Evolutionary conservation across 2,888 invertebrate species (phyloP).

Genomic region (Phortica okadai): DNA sequence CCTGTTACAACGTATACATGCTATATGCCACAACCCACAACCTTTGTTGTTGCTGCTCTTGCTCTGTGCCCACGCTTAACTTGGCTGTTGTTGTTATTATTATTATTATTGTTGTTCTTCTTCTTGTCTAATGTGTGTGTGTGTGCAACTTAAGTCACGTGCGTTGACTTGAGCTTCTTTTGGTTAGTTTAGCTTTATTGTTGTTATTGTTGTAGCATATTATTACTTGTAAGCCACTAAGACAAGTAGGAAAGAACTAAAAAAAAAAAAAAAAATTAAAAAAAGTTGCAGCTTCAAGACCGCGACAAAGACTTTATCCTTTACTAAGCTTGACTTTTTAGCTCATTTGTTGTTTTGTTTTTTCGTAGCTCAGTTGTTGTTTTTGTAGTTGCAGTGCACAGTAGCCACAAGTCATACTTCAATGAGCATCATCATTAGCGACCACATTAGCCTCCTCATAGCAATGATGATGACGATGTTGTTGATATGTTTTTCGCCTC

Average conservation of each 20-base stretch:
- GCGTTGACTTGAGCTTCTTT: neutral
- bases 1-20: neutral
- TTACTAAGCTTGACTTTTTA: neutral
- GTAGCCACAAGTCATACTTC: conserved; percentile 19
- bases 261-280: neutral
- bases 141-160: conserved; percentile 9
- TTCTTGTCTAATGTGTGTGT: neutral
- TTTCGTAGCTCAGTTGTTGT: neutral
- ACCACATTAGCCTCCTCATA: conserved; percentile 15
- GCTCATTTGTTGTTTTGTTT: neutral
- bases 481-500: neutral
- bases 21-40: neutral
- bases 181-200: neutral
- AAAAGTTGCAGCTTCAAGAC: neutral
- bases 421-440: neutral
- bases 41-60: neutral
- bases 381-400: conserved; percentile 8
- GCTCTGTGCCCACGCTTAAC: neutral
- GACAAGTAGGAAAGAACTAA: neutral
- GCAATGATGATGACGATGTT: neutral
- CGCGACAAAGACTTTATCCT: neutral
- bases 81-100: neutral
- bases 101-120: neutral
- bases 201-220: no score
- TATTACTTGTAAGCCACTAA: neutral